Conservation (phyloP, 2,113 vertebrate genomes). For the Ciconia maguari region DNA sequence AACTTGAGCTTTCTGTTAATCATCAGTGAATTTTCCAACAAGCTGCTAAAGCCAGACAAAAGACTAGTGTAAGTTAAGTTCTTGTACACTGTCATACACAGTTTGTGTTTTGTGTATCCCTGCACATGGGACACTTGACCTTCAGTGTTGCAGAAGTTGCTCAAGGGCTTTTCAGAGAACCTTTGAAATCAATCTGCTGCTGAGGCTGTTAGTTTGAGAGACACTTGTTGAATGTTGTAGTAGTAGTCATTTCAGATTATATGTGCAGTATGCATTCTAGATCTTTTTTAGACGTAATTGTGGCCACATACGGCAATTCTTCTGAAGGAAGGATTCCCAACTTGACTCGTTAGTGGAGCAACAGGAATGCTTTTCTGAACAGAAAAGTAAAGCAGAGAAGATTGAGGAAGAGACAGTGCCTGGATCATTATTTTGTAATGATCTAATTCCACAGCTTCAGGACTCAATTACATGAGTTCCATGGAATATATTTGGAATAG, state of each 20-base stretch:
- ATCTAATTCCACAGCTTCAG: background rate
- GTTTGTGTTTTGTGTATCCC: background rate
- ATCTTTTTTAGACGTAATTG: background rate
- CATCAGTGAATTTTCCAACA: constrained; percentile 90
- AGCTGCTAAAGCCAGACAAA: constrained; percentile 90
- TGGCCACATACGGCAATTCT: background rate
- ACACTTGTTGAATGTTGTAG: background rate
- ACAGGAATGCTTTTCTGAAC: background rate
- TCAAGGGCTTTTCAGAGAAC: background rate
- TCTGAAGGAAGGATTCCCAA: background rate
- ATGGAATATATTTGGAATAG: background rate
- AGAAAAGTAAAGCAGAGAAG: background rate
- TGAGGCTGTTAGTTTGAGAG: background rate
- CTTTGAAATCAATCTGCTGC: background rate
- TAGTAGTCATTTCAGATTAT: background rate
- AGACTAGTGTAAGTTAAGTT: constrained; percentile 83
- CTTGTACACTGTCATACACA: background rate
- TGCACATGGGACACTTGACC: background rate
- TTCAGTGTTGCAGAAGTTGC: background rate
- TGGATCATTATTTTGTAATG: background rate
- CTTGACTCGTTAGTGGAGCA: background rate
- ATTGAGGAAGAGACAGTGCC: background rate
- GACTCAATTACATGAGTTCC: background rate
- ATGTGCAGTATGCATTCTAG: background rate
- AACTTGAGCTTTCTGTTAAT: constrained; percentile 85